Conservation (phyloP, 2,797 vertebrate genomes). For the Chiroxiphia lanceolata region DNA sequence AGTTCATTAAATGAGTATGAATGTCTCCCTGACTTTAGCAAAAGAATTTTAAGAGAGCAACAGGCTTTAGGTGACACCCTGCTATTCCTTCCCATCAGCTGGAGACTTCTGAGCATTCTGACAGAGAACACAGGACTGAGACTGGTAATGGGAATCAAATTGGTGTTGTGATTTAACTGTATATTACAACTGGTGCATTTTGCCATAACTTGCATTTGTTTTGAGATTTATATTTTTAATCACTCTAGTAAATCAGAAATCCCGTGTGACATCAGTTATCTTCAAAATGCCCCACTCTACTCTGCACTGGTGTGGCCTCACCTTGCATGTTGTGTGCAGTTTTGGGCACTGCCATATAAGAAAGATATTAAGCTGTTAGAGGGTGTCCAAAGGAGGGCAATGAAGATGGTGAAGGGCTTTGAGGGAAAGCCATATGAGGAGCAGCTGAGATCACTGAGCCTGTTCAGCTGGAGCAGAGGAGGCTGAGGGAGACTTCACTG, state of each 20-base stretch:
- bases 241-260: not conserved
- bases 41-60: not conserved
- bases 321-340: not conserved
- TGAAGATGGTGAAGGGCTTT: not conserved
- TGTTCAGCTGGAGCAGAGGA: not conserved
- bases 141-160: rapidly evolving
- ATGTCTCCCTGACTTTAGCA: not conserved
- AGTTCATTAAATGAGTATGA: not conserved
- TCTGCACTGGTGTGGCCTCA: not conserved
- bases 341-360: not conserved
- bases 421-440: not conserved
- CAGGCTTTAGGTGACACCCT: rapidly evolving
- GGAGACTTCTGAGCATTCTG: not conserved
- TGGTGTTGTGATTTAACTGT: not conserved
- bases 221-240: not conserved
- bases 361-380: not conserved
- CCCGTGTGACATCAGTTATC: not conserved
- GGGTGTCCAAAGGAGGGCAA: not conserved
- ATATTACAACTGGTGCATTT: not conserved
- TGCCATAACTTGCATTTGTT: not conserved
- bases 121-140: not conserved
- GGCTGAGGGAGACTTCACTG: not conserved
- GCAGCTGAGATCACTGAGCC: not conserved
- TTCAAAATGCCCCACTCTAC: not conserved
- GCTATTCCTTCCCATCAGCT: rapidly evolving